Percentiles rank a stretch among this genome's conserved stretches.
Conservation (phyloP, 1,140 invertebrate species). For the Drosophila paulistorum region DNA sequence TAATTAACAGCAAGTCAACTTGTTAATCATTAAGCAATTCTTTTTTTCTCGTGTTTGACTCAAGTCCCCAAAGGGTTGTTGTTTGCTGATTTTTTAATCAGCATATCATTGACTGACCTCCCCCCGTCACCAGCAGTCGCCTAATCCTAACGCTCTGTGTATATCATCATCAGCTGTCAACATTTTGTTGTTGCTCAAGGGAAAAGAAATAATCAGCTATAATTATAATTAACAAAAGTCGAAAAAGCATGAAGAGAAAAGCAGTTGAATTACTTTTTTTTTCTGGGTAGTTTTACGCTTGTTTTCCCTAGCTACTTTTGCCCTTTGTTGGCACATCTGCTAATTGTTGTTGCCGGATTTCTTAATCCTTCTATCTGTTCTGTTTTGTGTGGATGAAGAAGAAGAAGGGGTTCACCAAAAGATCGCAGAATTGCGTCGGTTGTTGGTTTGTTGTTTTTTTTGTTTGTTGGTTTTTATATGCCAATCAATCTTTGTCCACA, state of each 20-base stretch:
- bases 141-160: neutral
- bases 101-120: conserved; percentile 64
- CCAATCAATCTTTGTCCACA: conserved; percentile 73
- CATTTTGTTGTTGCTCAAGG: conserved; percentile 53
- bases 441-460: conserved; percentile 9
- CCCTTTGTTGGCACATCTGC: conserved; percentile 57
- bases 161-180: conserved; percentile 65
- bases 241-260: conserved; percentile 6
- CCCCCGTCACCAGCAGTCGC: neutral
- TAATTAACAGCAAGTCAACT: conserved; percentile 78
- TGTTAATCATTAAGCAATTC: conserved; percentile 76
- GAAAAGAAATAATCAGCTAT: conserved; percentile 54
- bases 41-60: conserved; percentile 22
- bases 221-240: conserved; percentile 74
- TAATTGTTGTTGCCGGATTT: conserved; percentile 61
- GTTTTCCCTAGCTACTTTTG: conserved; percentile 23
- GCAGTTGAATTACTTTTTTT: neutral
- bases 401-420: conserved; percentile 37
- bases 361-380: conserved; percentile 41
- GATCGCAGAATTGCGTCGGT: conserved; percentile 26
- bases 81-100: conserved; percentile 71
- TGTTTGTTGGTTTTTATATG: conserved; percentile 36
- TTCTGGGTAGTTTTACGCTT: conserved; percentile 12
- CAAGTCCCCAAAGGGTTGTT: conserved; percentile 72
- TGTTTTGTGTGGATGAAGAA: too few relatives aligned